phyloP scores from a whole-genome alignment of 2,113 vertebrate genomes.

The Heterochromis multidens region DNA sequence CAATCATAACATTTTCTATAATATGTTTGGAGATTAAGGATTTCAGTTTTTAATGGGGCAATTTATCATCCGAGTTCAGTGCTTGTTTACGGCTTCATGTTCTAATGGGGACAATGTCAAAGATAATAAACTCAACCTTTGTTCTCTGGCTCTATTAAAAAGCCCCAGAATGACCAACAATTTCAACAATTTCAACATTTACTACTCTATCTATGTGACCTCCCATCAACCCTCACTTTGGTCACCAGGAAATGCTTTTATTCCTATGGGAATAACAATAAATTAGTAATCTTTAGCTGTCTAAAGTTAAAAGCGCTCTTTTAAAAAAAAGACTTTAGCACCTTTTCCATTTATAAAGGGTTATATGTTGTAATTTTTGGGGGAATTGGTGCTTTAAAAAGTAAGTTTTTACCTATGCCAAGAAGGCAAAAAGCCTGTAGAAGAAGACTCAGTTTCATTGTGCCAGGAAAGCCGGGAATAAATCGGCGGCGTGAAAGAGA shows the following conservation, averaged over 20 bases:
- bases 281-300: neutral
- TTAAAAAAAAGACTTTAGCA: neutral
- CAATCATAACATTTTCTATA: neutral
- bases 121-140: neutral
- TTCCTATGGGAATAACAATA: neutral
- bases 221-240: neutral
- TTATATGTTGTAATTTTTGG: neutral
- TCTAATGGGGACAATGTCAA: neutral
- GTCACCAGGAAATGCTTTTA: neutral
- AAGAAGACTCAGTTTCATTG: neutral
- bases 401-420: slow-evolving; percentile 12
- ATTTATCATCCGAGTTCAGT: neutral
- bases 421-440: slow-evolving; percentile 10
- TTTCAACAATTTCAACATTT: neutral
- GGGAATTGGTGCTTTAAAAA: neutral
- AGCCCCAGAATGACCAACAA: neutral
- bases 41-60: neutral
- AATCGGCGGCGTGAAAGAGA: neutral
- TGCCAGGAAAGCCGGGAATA: neutral
- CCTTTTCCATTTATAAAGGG: neutral
- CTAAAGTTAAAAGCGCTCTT: neutral
- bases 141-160: neutral
- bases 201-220: neutral
- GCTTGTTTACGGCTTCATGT: neutral
- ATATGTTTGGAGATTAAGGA: neutral